These are phyloP conservation scores for Piscicola geometra DNA, from an alignment of 2,888 invertebrate species.

Conservation along the genomic window DNA sequence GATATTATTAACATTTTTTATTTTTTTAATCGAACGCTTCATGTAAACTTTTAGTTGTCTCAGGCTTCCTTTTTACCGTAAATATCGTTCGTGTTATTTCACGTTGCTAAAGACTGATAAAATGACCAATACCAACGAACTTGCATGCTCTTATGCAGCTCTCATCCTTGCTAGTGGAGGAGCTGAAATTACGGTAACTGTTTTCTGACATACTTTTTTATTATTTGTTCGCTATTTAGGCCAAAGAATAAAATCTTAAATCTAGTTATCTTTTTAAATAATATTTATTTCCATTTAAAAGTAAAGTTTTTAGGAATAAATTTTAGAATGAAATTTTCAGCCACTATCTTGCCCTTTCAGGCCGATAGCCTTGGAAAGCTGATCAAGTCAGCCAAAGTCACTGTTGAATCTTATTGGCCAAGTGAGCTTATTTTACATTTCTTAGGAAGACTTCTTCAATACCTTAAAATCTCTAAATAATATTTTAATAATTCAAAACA, in stretches of 20 bases:
- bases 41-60: background rate
- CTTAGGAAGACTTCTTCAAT: background rate
- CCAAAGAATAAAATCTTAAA: too few relatives aligned
- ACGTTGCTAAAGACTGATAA: background rate
- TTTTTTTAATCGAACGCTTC: background rate
- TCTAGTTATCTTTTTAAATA: too few relatives aligned
- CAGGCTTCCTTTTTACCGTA: conserved; percentile 4
- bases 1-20: background rate
- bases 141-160: conserved; percentile 27
- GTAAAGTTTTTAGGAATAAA: too few relatives aligned
- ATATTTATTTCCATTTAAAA: too few relatives aligned
- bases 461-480: background rate
- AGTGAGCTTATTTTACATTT: background rate
- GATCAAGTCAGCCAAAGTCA: conserved; percentile 13
- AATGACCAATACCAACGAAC: conserved; percentile 5
- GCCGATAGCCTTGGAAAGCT: conserved; percentile 6
- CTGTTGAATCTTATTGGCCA: conserved; percentile 7
- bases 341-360: background rate
- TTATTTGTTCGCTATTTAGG: too few relatives aligned
- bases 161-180: background rate
- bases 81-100: background rate
- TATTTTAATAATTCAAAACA: background rate
- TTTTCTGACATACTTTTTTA: background rate
- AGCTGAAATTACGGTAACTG: conserved; percentile 17
- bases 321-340: background rate